These are phyloP conservation scores for Mamestra brassicae DNA, from an alignment of 2,888 invertebrate genomes.

Conservation along the genomic window DNA sequence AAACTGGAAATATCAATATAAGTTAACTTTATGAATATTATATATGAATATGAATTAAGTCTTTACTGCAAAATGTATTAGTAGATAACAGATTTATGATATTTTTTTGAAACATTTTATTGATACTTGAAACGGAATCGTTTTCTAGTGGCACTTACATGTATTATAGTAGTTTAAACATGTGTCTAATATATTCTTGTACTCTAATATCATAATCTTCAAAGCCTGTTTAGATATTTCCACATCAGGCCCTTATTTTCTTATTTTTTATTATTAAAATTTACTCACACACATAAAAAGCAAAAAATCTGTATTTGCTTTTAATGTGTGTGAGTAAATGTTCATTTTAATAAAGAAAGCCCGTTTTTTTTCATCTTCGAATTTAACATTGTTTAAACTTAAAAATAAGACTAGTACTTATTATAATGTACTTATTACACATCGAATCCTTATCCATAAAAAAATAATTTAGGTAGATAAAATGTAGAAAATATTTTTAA, in stretches of 20 bases:
- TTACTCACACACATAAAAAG: too few species aligned
- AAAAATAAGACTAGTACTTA: neutral
- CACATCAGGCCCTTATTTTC: neutral
- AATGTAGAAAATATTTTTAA: too few species aligned
- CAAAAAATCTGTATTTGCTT: neutral
- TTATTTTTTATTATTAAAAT: too few species aligned
- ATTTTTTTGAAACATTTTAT: neutral
- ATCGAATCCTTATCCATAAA: slow-evolving; percentile 9
- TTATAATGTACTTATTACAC: slow-evolving; percentile 5
- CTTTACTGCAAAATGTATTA: too few species aligned
- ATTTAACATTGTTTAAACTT: neutral
- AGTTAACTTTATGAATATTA: too few species aligned
- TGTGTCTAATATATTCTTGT: slow-evolving; percentile 35
- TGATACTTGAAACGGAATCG: neutral
- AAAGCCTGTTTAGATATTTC: slow-evolving; percentile 9
- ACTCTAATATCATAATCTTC: neutral
- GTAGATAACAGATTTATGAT: too few species aligned
- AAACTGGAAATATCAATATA: too few species aligned
- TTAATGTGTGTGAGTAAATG: neutral
- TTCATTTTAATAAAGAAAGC: neutral
- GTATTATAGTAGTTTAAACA: neutral
- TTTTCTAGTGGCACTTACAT: slow-evolving; percentile 15
- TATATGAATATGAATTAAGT: too few species aligned
- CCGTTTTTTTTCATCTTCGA: neutral
- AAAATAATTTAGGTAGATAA: neutral